Evolutionary conservation across 2,113 vertebrate genomes (phyloP).

Genomic region (Scophthalmus maximus): DNA sequence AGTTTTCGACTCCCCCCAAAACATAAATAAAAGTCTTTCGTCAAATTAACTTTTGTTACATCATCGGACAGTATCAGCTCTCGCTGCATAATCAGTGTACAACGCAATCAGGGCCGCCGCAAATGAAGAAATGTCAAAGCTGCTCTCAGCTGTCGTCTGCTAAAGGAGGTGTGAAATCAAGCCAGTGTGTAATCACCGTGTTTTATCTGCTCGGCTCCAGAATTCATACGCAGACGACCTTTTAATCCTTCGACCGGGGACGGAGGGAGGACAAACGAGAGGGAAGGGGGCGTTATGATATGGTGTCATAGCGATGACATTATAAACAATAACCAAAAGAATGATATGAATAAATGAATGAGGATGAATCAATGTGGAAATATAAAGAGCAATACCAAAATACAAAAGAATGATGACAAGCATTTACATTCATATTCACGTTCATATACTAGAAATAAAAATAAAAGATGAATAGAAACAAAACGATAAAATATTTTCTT

Average conservation of each 20-base stretch:
- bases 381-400: too few species aligned
- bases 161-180: constrained; percentile 62
- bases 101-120: constrained; percentile 31
- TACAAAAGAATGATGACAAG: too few species aligned
- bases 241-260: constrained; percentile 31
- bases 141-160: constrained; percentile 41
- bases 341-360: too few species aligned
- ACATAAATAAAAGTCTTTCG: constrained; percentile 33
- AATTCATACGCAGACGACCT: constrained; percentile 9
- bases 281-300: not conserved
- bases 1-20: not conserved
- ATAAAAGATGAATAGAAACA: too few species aligned
- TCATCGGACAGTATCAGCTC: constrained; percentile 26
- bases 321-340: too few species aligned
- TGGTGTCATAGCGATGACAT: not conserved
- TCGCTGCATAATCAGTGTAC: constrained; percentile 47
- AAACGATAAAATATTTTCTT: too few species aligned
- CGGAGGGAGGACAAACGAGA: constrained; percentile 1
- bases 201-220: constrained; percentile 22
- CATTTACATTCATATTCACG: too few species aligned
- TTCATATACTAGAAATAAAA: too few species aligned
- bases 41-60: constrained; percentile 48
- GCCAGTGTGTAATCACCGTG: constrained; percentile 28
- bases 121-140: constrained; percentile 44
- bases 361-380: too few species aligned